Evolutionary conservation across 2,797 vertebrate species (phyloP).

Genomic region (Enteromius anoplus): DNA sequence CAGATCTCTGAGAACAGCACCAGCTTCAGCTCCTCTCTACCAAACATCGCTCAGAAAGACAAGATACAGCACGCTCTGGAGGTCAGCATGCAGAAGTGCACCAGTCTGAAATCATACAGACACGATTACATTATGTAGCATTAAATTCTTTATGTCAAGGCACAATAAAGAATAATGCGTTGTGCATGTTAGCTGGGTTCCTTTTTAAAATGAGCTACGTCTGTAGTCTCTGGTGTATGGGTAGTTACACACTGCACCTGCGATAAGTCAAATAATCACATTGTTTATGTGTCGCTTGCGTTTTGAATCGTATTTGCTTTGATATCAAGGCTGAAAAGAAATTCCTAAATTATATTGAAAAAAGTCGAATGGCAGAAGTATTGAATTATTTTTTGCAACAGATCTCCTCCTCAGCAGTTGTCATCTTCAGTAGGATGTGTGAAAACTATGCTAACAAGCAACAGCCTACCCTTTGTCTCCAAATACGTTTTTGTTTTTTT

Average conservation of each 20-base stretch:
- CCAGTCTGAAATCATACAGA: background rate
- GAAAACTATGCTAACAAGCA: background rate
- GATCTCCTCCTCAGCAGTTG: conserved; percentile 1
- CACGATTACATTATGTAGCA: background rate
- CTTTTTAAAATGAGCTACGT: background rate
- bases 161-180: background rate
- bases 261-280: background rate
- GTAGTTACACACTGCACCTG: background rate
- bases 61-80: conserved; percentile 96
- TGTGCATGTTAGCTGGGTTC: background rate
- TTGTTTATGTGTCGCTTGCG: background rate
- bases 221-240: background rate
- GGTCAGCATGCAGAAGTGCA: conserved; percentile 69
- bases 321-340: background rate
- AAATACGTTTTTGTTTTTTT: background rate
- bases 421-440: conserved; percentile 30
- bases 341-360: background rate
- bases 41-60: conserved; percentile 89
- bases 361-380: background rate
- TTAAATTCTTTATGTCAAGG: background rate
- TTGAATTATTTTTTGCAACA: background rate
- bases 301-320: background rate
- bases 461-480: background rate
- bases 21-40: conserved; percentile 82
- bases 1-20: conserved; percentile 94